phyloP scores from a whole-genome alignment of 2,888 invertebrate species.

The Mechanitis messenoides region DNA sequence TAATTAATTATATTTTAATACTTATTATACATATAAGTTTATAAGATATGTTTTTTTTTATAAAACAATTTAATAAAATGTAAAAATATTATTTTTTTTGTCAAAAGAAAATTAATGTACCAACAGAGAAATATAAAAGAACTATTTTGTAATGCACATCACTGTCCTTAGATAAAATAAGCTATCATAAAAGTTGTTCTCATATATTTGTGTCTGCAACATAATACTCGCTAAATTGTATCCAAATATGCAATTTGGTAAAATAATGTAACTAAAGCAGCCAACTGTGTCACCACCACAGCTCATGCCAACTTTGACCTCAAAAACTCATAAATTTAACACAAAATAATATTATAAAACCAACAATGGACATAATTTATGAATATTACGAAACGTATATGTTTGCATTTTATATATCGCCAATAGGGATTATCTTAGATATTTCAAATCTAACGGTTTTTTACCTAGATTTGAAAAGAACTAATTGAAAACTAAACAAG shows the following conservation, averaged over 20 bases:
- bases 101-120: too few relatives aligned
- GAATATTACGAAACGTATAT: too few relatives aligned
- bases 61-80: too few relatives aligned
- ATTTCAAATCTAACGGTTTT: constrained; percentile 7
- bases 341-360: background rate
- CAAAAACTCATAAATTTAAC: constrained; percentile 1
- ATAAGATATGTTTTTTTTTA: too few relatives aligned
- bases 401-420: too few relatives aligned
- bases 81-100: too few relatives aligned
- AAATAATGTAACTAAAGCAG: constrained; percentile 3
- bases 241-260: background rate
- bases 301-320: constrained; percentile 2
- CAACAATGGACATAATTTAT: background rate
- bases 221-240: background rate
- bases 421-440: background rate
- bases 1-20: too few relatives aligned
- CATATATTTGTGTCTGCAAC: background rate
- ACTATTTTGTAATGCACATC: too few relatives aligned
- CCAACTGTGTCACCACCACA: constrained; percentile 7
- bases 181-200: too few relatives aligned
- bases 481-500: constrained; percentile 5
- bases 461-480: background rate
- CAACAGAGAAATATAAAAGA: too few relatives aligned
- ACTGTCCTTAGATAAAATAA: too few relatives aligned
- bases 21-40: too few relatives aligned